Conservation (phyloP, 1,140 invertebrate genomes). For the Apis dorsata region DNA sequence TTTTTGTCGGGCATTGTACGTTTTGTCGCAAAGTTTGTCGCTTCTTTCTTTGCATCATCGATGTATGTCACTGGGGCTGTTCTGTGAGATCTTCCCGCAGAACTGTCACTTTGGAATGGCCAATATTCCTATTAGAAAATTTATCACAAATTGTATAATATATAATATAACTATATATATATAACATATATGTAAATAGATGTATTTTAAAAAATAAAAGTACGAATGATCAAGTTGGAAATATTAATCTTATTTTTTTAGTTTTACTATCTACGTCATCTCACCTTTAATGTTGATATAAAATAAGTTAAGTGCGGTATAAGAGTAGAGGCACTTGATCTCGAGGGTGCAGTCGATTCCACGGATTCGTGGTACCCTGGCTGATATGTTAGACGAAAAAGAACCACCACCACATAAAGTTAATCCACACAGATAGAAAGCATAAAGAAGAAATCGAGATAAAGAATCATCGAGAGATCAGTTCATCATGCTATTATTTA, state of each 20-base stretch:
- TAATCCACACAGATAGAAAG: conserved; percentile 48
- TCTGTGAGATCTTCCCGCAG: conserved; percentile 59
- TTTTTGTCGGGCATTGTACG: conserved; percentile 51
- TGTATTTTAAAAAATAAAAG: background rate
- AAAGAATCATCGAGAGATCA: conserved; percentile 58
- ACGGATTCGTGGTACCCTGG: conserved; percentile 75
- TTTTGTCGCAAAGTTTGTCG: conserved; percentile 38
- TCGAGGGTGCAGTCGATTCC: conserved; percentile 81
- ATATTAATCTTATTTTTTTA: background rate
- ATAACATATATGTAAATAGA: background rate
- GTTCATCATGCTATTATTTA: conserved; percentile 42
- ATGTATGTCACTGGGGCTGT: conserved; percentile 58
- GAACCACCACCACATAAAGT: conserved; percentile 48
- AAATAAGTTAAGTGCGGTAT: conserved; percentile 86
- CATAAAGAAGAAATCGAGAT: conserved; percentile 7
- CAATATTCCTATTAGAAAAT: conserved; percentile 75
- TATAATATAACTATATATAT: background rate
- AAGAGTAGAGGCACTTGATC: conserved; percentile 80
- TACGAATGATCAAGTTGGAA: background rate
- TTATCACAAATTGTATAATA: background rate
- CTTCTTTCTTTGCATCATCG: conserved; percentile 38
- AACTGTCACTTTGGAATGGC: conserved; percentile 74
- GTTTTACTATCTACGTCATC: conserved; percentile 50
- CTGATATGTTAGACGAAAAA: conserved; percentile 63
- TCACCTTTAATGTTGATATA: conserved; percentile 87